Evolutionary conservation across 2,113 vertebrate species (phyloP), one percentile per base, ranked within the genome.

Genomic region (Paratilapia polleni): DNA sequence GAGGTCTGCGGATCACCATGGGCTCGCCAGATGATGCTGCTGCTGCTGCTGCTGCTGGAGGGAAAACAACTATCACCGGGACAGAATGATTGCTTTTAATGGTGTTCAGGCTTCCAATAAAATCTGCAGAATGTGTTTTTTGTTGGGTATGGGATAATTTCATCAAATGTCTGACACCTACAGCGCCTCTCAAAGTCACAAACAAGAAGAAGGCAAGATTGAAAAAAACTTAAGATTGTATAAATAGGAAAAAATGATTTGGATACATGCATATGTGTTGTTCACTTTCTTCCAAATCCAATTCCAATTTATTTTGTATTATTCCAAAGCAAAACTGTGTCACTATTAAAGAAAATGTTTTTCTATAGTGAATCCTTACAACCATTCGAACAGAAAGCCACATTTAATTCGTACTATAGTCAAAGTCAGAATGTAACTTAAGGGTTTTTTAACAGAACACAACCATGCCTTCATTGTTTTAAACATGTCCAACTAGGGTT

Each of bases 11-110:
- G 88, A 83, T 73, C 85, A 83, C 68, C 68, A 8, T 6, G 19
- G 68, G 68, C 68, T 82, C 82, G 20, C 54, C 92, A 90, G 91
- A 89, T 87, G 91, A 81, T 90, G 78, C 38, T 78, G 70, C 87
- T 75, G 83, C 87, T 31, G 28, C 28, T 13, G 59, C 62, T 43
- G 63, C 19, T 59, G 63, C 78, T 68, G 78, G 28, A 60, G 78
- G 89, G 64, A 8, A 77, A 76, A 77, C 59, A 70, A 68, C 3
- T 38, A 34, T 58, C 57, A 34, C 62, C 14, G 68, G n/a, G 49
- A 54, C 52, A 80, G 62, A 83, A 57, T 58, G 78, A 79, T 49
- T 4, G 34, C 2, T 26, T 57, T n/a, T 77, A 84, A 86, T 82
- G 68, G 56, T 20, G 38, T 34, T 49, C 31, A 74, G 10, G 49